Evolutionary conservation across 2,113 vertebrate species (phyloP).

Genomic region (Genyomyrus donnyi): DNA sequence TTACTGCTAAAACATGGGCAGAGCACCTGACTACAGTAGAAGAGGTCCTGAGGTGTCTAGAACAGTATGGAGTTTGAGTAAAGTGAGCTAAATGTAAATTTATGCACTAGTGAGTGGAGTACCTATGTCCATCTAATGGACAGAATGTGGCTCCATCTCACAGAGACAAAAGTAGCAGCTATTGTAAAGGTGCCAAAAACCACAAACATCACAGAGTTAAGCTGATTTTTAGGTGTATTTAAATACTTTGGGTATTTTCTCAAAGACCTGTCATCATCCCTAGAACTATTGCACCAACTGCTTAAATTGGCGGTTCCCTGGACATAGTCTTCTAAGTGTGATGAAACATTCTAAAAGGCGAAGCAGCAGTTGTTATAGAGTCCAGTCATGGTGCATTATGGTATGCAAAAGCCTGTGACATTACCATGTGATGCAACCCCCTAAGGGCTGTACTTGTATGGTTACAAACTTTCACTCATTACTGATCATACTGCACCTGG

Average conservation of each 20-base stretch:
- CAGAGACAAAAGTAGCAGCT: no score
- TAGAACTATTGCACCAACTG: background rate
- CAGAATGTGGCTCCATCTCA: no score
- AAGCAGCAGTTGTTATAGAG: background rate
- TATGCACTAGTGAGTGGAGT: no score
- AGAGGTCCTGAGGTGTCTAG: background rate
- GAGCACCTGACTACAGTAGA: background rate
- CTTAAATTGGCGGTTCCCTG: background rate
- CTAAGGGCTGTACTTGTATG: background rate
- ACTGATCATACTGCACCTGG: no score
- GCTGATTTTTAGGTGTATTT: background rate
- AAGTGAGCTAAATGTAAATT: background rate
- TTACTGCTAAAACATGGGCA: background rate
- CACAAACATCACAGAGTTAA: background rate
- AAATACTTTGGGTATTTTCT: background rate
- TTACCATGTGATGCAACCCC: background rate
- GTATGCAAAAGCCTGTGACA: background rate
- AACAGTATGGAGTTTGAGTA: background rate
- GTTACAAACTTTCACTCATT: no score
- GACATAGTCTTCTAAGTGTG: background rate
- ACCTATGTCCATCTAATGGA: no score
- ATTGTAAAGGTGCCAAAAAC: no score
- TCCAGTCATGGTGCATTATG: background rate
- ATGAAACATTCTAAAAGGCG: background rate
- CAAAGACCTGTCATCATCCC: background rate